A percentile compares a stretch with the other conserved stretches of the same genome.
Conservation (phyloP, 2,113 vertebrate genomes). For the Gymnogyps californianus region DNA sequence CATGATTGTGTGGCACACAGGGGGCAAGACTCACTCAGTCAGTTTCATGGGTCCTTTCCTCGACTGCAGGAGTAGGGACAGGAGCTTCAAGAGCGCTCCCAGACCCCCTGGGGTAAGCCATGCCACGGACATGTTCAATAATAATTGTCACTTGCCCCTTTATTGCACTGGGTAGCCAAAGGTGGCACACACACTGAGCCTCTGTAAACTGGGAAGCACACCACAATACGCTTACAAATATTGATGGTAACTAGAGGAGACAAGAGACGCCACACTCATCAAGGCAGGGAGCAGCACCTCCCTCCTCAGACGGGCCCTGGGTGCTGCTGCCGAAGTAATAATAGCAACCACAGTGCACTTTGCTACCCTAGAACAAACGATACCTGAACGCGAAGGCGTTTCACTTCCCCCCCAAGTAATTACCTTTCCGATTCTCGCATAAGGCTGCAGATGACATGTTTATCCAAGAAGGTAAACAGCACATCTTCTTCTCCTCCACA, state of each 20-base stretch:
- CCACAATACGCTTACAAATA: background rate
- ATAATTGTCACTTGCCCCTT: background rate
- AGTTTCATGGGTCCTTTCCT: background rate
- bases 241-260: background rate
- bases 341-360: background rate
- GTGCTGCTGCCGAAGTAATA: background rate
- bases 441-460: background rate
- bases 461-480: background rate
- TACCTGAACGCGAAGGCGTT: background rate
- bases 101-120: background rate
- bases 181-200: background rate
- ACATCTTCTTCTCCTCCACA: accelerated
- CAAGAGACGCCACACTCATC: background rate
- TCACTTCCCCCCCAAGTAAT: background rate
- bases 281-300: background rate
- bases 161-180: background rate
- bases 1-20: accelerated
- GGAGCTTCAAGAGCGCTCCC: background rate
- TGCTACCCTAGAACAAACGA: background rate
- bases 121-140: background rate
- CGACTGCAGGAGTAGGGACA: background rate
- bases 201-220: background rate
- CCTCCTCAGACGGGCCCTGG: background rate
- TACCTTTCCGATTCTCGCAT: background rate
- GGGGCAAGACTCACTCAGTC: accelerated